Conservation (phyloP, 2,113 vertebrate species). For the Corythoichthys haematopterus region DNA sequence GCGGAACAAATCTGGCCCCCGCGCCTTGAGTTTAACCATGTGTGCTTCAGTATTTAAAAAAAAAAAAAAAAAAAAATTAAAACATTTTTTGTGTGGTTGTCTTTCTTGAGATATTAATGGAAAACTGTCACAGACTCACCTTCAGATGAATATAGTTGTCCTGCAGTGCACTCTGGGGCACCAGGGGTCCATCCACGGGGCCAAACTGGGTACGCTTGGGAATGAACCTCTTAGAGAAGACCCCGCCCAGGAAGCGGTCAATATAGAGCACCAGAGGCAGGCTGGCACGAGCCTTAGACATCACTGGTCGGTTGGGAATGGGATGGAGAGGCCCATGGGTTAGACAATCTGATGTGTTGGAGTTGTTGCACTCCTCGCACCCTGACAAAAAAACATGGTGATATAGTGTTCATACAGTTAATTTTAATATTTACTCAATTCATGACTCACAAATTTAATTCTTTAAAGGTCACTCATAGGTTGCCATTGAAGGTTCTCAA, state of each 20-base stretch:
- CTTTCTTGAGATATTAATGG: not conserved
- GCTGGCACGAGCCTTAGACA: constrained; percentile 89
- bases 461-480: too few species aligned
- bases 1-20: too few species aligned
- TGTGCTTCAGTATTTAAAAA: too few species aligned
- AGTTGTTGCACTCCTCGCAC: constrained; percentile 93
- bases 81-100: not conserved
- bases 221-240: constrained; percentile 92
- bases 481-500: too few species aligned
- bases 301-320: constrained; percentile 87
- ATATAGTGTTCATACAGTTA: not conserved
- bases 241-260: constrained; percentile 88
- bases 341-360: constrained; percentile 83
- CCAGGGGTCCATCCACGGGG: constrained; percentile 87
- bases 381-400: constrained; percentile 62
- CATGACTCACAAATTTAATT: not conserved
- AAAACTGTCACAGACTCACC: constrained; percentile 56
- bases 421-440: not conserved
- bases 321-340: constrained; percentile 90
- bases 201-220: constrained; percentile 96
- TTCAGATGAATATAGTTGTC: constrained; percentile 90
- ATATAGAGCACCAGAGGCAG: constrained; percentile 91
- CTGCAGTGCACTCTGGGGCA: constrained; percentile 81
- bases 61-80: too few species aligned
- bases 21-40: too few species aligned